Evolutionary conservation across 2,797 vertebrate species (phyloP), one percentile per base, ranked within the genome.

Genomic region (Cyclura pinguis): DNA sequence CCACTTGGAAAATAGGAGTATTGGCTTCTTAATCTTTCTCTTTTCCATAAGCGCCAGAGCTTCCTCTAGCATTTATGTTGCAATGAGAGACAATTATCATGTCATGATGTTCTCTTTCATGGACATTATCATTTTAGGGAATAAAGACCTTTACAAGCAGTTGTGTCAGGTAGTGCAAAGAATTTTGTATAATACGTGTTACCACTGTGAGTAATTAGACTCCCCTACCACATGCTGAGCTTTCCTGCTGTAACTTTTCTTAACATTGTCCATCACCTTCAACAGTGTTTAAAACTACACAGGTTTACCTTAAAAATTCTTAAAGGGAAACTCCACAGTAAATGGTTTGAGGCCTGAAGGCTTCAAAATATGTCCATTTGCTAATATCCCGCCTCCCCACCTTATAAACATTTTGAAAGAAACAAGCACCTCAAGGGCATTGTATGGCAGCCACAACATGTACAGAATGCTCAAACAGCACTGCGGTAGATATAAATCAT

Each of bases 401-500:
- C 7, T 3, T 27, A 20, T 59, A 47, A 16, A 77, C 35, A n/a
- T 22, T 90, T 18, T 0, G 35, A 90, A 64, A 4, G 93, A 85
- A 94, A 77, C 57, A 90, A 81, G 4, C 38, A 22, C 88, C 92
- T 95, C 88, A 91, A 85, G 74, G 90, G 92, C 4, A 86, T 89
- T 91, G 72, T 38, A 4, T 24, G 77, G 1, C 64, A 92, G 80
- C 89, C 90, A 92, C 92, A 95, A 92, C 18, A 91, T 24, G 35
- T 73, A 1, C 20, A 22, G 94, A 95, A 59, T 90, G 93, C 86
- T 85, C 83, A 92, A 95, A 93, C 62, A 91, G 32, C 62, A 52
- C 18, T 24, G 74, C 82, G 85, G 62, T 91, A 95, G 94, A 92
- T 89, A 95, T 32, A 94, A 94, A 81, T n/a, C 69, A 72, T 72